Evolutionary conservation across 1,140 invertebrate species (phyloP).

Genomic region (Lamellibrachia luymesi): DNA sequence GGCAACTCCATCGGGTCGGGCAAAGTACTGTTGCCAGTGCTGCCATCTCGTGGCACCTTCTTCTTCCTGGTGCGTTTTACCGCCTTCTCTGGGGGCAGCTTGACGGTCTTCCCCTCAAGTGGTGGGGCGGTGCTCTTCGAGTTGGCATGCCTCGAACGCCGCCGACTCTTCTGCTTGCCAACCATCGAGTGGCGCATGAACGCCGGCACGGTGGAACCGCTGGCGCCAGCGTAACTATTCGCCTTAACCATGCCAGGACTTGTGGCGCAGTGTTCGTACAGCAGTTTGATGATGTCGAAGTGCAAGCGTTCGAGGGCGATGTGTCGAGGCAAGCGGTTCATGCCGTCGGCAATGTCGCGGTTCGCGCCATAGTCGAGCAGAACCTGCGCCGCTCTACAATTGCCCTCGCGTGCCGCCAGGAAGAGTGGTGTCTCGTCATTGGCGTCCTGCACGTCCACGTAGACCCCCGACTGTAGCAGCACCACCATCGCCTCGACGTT

Average conservation of each 20-base stretch:
- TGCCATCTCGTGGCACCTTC: not conserved
- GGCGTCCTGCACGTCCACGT: conserved; percentile 92
- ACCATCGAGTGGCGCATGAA: conserved; percentile 31
- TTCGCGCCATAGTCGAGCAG: conserved; percentile 90
- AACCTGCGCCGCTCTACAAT: conserved; percentile 85
- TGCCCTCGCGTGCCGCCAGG: conserved; percentile 89
- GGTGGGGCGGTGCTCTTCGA: not conserved
- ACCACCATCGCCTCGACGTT: conserved; percentile 91
- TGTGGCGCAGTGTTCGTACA: conserved; percentile 75
- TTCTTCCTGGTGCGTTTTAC: conserved; percentile 7
- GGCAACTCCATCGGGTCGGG: not conserved
- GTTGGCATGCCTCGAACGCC: not conserved
- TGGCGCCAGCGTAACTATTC: not conserved
- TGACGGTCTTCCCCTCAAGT: conserved; percentile 8
- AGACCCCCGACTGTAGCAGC: conserved; percentile 86
- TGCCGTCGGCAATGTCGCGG: conserved; percentile 94
- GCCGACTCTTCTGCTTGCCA: conserved; percentile 39
- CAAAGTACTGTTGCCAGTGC: not conserved
- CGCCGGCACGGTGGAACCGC: conserved; percentile 33
- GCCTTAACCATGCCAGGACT: conserved; percentile 27
- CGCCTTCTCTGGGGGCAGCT: conserved; percentile 21
- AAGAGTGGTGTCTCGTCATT: conserved; percentile 96
- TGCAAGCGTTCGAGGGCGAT: conserved; percentile 88
- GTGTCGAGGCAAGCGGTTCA: conserved; percentile 90
- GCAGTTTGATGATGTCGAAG: conserved; percentile 85